Conservation (phyloP, 1,140 invertebrate species). For the Phymastichus coffea region DNA sequence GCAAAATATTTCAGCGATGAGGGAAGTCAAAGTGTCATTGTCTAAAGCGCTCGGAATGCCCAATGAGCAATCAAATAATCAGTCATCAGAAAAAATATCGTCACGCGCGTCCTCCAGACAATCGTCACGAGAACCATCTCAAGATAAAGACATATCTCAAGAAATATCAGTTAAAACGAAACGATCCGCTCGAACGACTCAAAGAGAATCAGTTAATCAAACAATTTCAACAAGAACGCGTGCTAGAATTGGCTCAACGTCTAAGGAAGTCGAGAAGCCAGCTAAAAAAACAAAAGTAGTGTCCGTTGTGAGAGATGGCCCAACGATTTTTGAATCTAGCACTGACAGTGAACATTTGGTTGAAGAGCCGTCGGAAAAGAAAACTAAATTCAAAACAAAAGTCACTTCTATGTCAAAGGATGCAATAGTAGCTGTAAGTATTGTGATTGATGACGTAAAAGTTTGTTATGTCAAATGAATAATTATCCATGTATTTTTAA, state of each 20-base stretch:
- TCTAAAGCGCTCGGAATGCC: not conserved
- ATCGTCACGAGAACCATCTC: not conserved
- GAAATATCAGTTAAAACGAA: not conserved
- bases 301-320: not conserved
- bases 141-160: not conserved
- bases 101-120: not conserved
- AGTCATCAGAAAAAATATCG: not conserved
- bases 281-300: constrained; percentile 2
- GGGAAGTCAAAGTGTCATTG: not conserved
- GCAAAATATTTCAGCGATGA: not conserved
- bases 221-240: not conserved
- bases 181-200: not conserved
- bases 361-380: not conserved
- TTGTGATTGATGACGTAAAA: no score
- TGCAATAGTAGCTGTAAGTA: no score
- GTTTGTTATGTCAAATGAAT: not conserved
- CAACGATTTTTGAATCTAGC: not conserved
- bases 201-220: not conserved
- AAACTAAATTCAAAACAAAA: not conserved
- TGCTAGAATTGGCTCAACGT: not conserved
- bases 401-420: no score
- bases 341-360: not conserved
- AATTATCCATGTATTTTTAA: not conserved
- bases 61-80: not conserved
- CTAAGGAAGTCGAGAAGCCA: not conserved